phyloP scores from a whole-genome alignment of 2,797 vertebrate genomes.

The Molossus alvarezi region DNA sequence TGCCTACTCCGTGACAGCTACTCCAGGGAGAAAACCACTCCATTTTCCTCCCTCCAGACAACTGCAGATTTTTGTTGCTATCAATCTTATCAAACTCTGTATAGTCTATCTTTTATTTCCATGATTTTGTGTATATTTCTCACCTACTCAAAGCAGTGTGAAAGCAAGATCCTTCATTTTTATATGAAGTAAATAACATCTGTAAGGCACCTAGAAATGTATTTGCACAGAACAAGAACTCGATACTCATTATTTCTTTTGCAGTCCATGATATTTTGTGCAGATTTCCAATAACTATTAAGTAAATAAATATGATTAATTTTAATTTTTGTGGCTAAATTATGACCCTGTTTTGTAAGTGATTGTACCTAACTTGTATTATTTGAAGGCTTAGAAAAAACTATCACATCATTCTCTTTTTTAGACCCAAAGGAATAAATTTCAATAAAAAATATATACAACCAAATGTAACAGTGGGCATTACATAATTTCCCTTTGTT shows the following conservation, averaged over 20 bases:
- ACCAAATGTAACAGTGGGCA: background rate
- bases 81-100: background rate
- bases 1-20: background rate
- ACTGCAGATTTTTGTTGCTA: background rate
- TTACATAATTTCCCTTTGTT: background rate
- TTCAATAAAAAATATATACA: background rate
- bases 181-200: background rate
- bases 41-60: background rate
- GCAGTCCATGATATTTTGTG: background rate
- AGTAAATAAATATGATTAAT: background rate
- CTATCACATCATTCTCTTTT: slow-evolving; percentile 16
- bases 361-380: background rate
- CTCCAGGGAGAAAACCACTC: background rate
- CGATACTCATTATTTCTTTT: background rate
- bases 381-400: background rate
- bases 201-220: background rate
- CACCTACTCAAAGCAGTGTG: background rate
- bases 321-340: slow-evolving; percentile 42
- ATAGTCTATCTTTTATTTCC: background rate
- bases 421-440: background rate
- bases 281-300: background rate
- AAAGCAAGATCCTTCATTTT: background rate
- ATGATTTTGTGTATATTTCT: background rate
- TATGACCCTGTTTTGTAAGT: background rate
- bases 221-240: background rate